Evolutionary conservation across 2,888 invertebrate species (phyloP).

Genomic region (Poecilus cupreus): DNA sequence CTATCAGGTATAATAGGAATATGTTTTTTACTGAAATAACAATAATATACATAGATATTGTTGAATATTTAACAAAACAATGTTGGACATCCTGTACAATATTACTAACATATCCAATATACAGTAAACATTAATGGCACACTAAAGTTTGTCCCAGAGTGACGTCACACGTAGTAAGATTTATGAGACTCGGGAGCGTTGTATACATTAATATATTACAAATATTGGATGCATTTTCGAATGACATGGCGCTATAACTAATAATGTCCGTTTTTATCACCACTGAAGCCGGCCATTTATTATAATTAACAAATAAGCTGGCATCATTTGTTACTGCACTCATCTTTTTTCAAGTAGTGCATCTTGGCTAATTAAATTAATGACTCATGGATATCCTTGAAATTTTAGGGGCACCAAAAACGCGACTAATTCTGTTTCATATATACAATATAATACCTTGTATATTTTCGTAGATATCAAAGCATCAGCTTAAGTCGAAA

Average conservation of each 20-base stretch:
- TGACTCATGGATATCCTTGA: too few species aligned
- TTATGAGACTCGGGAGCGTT: slow-evolving; percentile 21
- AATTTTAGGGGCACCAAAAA: too few species aligned
- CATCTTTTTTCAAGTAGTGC: too few species aligned
- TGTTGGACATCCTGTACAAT: not conserved
- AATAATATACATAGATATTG: too few species aligned
- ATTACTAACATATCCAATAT: slow-evolving; percentile 13
- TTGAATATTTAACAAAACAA: not conserved
- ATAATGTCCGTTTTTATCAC: slow-evolving; percentile 8
- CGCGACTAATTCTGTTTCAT: too few species aligned
- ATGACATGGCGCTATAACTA: slow-evolving; percentile 10
- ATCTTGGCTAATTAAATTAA: too few species aligned
- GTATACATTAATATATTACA: slow-evolving; percentile 37
- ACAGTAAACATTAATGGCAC: slow-evolving; percentile 32
- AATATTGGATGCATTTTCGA: slow-evolving; percentile 36
- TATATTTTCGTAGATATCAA: too few species aligned
- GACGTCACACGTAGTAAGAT: slow-evolving; percentile 15
- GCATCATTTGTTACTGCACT: slow-evolving; percentile 1
- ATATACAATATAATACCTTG: too few species aligned
- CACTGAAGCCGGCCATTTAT: slow-evolving; percentile 3
- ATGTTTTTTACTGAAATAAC: too few species aligned
- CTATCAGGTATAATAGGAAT: too few species aligned
- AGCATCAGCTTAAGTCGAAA: too few species aligned
- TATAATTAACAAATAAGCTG: slow-evolving; percentile 23
- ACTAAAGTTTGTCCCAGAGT: slow-evolving; percentile 13